Evolutionary conservation across 2,888 invertebrate genomes (phyloP).

Genomic region (Diaphora mendica): DNA sequence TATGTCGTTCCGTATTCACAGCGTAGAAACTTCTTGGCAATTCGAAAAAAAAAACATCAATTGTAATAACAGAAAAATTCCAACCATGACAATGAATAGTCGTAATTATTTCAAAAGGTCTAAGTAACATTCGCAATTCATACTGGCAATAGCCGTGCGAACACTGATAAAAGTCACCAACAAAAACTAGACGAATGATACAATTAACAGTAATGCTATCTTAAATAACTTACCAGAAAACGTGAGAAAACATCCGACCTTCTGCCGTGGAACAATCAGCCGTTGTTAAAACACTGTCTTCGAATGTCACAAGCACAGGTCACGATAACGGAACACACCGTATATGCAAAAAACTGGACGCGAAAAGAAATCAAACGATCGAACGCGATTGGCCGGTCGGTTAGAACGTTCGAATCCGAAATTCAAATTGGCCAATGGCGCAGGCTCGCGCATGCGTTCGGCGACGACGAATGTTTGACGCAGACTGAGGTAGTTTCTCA

Average conservation of each 20-base stretch:
- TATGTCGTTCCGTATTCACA: constrained; percentile 19
- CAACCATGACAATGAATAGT: constrained; percentile 54
- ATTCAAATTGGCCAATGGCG: constrained; percentile 72
- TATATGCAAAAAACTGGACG: constrained; percentile 71
- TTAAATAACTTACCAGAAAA: constrained; percentile 71
- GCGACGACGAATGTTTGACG: constrained; percentile 73
- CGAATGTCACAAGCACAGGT: constrained; percentile 77
- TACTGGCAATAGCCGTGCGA: constrained; percentile 47
- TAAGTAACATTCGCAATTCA: constrained; percentile 36
- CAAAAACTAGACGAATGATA: constrained; percentile 51
- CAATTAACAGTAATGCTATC: constrained; percentile 62
- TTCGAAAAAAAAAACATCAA: not conserved
- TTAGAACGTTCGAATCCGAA: constrained; percentile 71
- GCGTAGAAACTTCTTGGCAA: constrained; percentile 17
- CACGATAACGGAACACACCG: constrained; percentile 75
- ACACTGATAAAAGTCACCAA: constrained; percentile 22
- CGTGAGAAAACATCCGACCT: constrained; percentile 80
- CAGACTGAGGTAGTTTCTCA: constrained; percentile 79
- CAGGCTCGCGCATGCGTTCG: constrained; percentile 67
- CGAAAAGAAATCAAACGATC: constrained; percentile 79
- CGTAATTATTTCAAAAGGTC: constrained; percentile 43
- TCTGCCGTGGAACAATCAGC: constrained; percentile 58
- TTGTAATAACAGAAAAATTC: constrained; percentile 25
- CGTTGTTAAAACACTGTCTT: constrained; percentile 57
- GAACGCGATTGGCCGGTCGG: constrained; percentile 77